Evolutionary conservation across 64 coral and sea anemone species (phyloP), one percentile per base, ranked within the genome.

Genomic region (Stylophora pistillata): DNA sequence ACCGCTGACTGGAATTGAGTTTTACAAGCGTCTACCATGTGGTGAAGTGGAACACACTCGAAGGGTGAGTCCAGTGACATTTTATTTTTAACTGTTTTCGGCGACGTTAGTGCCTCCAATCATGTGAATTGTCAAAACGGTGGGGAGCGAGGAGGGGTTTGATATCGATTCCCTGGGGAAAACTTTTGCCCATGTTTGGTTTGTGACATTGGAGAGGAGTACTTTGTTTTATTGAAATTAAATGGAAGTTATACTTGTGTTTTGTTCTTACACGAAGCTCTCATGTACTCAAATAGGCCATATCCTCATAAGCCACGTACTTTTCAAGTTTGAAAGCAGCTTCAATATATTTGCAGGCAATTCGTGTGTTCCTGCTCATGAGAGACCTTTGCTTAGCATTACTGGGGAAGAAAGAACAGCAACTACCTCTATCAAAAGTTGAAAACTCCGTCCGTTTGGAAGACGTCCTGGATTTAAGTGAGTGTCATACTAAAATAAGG

Each of bases 391-490:
- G 93, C 30, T 55, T 98, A 23, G 87, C 90, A n/a, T 84, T 98
- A 61, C 81, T 91, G 82, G 66, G 77, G 33, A 81, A 88, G 74
- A 87, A 53, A 47, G 96, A 98, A 56, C 77, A 87, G 20, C 89
- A 87, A 20, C 92, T 98, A 58, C 96, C 96, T 80, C 77, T 98
- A 23, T 98, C 96, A 11, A 98, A 98, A 95, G 93, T 98, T 34
- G 96, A 98, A 88, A 87, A 98, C 78, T 98, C 96, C 17, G 96
- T 98, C 0, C 90, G 93, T 82, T 89, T 94, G 56, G 93, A 92
- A 71, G 96, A 98, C 27, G 96, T 98, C 63, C 86, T 98, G 20
- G 96, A 98, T 87, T 78, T 98, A 23, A 98, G 96, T 98, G 88
- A 95, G 96, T 95, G 41, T 55, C 73, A 55, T 12, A 41, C 2